phyloP scores from a whole-genome alignment of 2,888 invertebrate species.

The Drosophila antonietae region DNA sequence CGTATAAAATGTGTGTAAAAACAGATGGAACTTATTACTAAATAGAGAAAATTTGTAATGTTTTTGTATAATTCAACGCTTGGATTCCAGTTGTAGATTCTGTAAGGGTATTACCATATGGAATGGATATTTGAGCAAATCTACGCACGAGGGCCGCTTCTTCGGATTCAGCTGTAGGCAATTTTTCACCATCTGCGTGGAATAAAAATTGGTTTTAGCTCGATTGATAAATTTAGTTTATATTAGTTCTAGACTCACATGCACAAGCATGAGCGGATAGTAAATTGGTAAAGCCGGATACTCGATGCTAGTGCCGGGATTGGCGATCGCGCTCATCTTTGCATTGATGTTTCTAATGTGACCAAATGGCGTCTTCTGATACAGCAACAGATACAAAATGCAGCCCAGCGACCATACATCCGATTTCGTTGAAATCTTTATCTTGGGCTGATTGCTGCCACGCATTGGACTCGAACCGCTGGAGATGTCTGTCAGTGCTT shows the following conservation, averaged over 20 bases:
- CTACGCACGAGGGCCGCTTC: conserved; percentile 82
- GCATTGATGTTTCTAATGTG: conserved; percentile 90
- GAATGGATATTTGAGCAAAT: conserved; percentile 84
- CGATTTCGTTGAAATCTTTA: conserved; percentile 93
- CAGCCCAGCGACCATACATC: conserved; percentile 99
- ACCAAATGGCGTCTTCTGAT: conserved; percentile 95
- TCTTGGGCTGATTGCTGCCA: conserved; percentile 85
- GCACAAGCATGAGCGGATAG: conserved; percentile 84
- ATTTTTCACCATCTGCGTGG: conserved; percentile 81
- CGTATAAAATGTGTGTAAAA: conserved; percentile 27
- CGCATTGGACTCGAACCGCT: conserved; percentile 84
- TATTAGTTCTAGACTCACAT: conserved; percentile 70
- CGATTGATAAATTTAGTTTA: not conserved
- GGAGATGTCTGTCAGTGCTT: conserved; percentile 90
- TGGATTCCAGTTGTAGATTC: conserved; percentile 69
- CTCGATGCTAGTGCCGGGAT: conserved; percentile 89
- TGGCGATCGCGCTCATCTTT: conserved; percentile 92
- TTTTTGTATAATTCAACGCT: conserved; percentile 29
- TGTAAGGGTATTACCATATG: conserved; percentile 84
- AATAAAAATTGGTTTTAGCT: not conserved
- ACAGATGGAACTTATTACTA: conserved; percentile 28
- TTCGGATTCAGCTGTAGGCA: conserved; percentile 84
- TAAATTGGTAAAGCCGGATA: conserved; percentile 88
- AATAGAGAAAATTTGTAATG: conserved; percentile 1
- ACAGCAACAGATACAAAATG: conserved; percentile 96